Conservation (phyloP, 2,797 vertebrate genomes). For the Cheirogaleus major region DNA sequence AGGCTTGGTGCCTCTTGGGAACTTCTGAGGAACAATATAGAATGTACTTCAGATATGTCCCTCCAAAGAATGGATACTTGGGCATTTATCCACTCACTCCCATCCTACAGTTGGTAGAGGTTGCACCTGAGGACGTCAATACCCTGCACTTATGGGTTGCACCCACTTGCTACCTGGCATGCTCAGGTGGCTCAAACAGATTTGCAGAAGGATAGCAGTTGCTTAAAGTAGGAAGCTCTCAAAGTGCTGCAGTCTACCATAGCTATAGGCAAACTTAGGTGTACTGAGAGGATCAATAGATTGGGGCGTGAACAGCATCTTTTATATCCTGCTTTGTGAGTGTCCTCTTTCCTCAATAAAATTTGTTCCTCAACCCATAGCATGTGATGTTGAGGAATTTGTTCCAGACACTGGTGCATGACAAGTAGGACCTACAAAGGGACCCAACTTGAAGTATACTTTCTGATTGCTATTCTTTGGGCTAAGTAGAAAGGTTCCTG, state of each 20-base stretch:
- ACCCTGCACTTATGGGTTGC: background rate
- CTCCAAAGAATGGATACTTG: background rate
- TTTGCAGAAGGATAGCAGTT: background rate
- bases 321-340: background rate
- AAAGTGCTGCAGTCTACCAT: background rate
- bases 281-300: background rate
- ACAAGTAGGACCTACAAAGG: background rate
- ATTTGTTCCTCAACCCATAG: background rate
- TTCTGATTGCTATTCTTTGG: background rate
- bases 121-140: background rate
- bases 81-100: background rate
- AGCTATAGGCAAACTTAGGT: background rate
- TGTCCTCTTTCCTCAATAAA: background rate
- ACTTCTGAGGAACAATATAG: background rate
- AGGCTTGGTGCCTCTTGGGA: background rate
- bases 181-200: background rate
- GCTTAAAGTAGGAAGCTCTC: background rate
- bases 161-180: background rate
- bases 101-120: fast-evolving
- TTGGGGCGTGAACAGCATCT: background rate
- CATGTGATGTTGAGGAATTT: background rate
- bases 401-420: background rate
- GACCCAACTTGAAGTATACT: background rate
- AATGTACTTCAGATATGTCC: background rate
- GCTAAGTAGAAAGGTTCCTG: background rate